Percentiles rank a stretch among this genome's conserved stretches.
phyloP scores from a whole-genome alignment of 2,797 vertebrate genomes.

The Chloroceryle amazona region DNA sequence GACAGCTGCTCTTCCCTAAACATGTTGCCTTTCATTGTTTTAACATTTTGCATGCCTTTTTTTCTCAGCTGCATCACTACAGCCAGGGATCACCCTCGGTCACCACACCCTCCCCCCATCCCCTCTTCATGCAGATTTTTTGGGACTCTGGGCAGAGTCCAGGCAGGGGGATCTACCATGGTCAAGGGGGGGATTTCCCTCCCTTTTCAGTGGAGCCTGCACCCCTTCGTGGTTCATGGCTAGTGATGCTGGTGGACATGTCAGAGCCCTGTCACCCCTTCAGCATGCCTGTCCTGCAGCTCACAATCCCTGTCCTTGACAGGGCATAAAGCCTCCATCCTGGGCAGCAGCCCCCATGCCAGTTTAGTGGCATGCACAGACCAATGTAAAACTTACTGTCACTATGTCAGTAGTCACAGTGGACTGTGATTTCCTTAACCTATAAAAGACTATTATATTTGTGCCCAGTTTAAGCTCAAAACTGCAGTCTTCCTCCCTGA shows the following conservation, averaged over 20 bases:
- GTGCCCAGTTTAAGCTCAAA: background rate
- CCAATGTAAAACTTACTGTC: background rate
- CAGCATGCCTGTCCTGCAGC: background rate
- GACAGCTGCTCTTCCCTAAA: background rate
- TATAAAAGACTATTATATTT: background rate
- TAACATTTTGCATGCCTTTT: background rate
- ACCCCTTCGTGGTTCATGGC: fast-evolving
- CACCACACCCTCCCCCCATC: background rate
- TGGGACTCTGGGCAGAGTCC: background rate
- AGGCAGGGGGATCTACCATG: background rate
- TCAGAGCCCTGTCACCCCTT: background rate
- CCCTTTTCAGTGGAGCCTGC: background rate
- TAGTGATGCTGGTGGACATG: background rate
- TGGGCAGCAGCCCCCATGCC: background rate
- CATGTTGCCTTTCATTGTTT: background rate
- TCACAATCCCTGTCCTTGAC: background rate
- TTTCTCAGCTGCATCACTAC: background rate
- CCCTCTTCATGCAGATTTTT: background rate
- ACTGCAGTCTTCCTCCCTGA: background rate
- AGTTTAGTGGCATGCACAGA: background rate
- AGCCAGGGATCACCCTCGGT: background rate
- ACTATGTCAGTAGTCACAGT: background rate
- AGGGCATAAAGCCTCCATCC: background rate
- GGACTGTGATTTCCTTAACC: background rate
- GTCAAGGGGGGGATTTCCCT: background rate